Evolutionary conservation across 2,797 vertebrate genomes (phyloP).

Genomic region (Onychomys arenicola): DNA sequence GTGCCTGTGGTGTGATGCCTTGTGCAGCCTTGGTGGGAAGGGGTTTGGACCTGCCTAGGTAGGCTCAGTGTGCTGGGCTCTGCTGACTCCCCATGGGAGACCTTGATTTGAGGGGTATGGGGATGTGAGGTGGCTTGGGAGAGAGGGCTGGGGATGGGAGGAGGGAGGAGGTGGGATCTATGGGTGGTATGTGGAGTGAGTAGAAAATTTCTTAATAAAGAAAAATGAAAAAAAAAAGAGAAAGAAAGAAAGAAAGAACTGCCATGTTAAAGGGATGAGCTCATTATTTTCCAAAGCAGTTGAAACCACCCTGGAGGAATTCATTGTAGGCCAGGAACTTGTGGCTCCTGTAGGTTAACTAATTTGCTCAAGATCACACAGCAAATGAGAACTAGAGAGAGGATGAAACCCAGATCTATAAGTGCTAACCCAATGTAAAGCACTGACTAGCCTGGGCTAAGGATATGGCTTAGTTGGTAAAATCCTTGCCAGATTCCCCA

Average conservation of each 20-base stretch:
- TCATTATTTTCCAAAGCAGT: neutral
- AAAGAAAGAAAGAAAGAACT: neutral
- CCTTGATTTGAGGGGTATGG: too few species aligned
- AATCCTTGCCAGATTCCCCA: neutral
- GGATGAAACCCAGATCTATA: neutral
- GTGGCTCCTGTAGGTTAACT: neutral
- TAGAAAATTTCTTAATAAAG: too few species aligned
- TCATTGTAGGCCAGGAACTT: neutral
- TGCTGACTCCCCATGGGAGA: too few species aligned
- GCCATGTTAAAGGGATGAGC: neutral
- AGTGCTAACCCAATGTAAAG: neutral
- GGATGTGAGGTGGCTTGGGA: too few species aligned
- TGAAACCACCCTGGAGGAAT: neutral
- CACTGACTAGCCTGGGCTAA: neutral
- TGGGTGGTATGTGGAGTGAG: too few species aligned
- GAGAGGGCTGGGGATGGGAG: too few species aligned
- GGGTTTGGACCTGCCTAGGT: too few species aligned
- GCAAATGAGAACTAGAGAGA: constrained; percentile 1
- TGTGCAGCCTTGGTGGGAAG: too few species aligned
- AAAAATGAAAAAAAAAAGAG: too few species aligned
- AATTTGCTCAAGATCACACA: constrained; percentile 20
- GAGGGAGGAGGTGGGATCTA: too few species aligned
- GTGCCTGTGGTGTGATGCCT: too few species aligned
- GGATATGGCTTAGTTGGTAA: neutral
- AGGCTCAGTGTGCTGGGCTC: too few species aligned